Base-by-base conservation (phyloP, 1,140 invertebrate genomes). In the Anadara kagoshimensis region DNA sequence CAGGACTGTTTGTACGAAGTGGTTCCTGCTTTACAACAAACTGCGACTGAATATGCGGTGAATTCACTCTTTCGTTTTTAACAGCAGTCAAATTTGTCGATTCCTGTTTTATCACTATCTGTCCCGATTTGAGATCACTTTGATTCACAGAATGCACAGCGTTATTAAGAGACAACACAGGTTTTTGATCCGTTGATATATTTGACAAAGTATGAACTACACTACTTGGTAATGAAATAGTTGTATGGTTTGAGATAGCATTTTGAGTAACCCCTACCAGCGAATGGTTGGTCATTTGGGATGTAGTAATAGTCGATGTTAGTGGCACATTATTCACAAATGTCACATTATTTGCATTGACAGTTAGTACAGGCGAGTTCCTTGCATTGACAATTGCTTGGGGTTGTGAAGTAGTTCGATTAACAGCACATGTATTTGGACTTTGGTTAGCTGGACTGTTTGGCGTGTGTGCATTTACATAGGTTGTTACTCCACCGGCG, bases 401-500 rank as follows among this genome's bases (percentile, higher is more conserved):
- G 8, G 75, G 43, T 57, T 78, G 73, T 24, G 69, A 61, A 26
- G 75, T 68, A 49, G 78, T 81, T 73, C 79, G 61, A 75, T 61
- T 47, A 56, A 24, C 36, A 51, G 29, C 58, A 45, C 54, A 49
- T 73, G 68, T 43, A 64, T 64, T 69, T 57, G 68, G 57, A 57
- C 71, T 62, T 44, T 69, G 26, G 68, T 51, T 51, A 73, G 72
- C 68, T 77, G 76, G 62, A 77, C 74, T 69, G 63, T 75, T 59
- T 65, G 63, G 65, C 69, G 75, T 29, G 74, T 71, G 24, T 36
- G 62, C 49, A 36, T 64, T 64, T 16, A 64, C 59, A 62, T 62
- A 45, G 12, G 59, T 26, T 26, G 14, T 62, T 20, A 71, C 73
- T 45, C 71, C 63, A 73, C 64, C 71, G 62, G 63, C 65, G 47